A percentile compares a stretch with the other conserved stretches of the same genome.
Evolutionary conservation across 2,113 vertebrate genomes (phyloP).

Genomic region (Zeus faber): DNA sequence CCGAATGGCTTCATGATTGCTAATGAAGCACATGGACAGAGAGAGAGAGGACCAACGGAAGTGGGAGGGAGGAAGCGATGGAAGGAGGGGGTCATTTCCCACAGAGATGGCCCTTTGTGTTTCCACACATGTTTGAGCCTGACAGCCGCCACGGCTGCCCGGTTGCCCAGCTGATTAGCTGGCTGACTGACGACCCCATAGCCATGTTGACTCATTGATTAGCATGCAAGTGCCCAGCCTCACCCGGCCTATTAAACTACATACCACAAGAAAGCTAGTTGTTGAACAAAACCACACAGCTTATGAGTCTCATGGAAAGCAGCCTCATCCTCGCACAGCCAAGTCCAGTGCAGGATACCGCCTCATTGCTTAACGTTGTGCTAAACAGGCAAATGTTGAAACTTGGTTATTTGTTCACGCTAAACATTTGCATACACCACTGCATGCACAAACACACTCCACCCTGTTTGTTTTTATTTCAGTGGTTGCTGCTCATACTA

Average conservation of each 20-base stretch:
- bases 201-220: constrained; percentile 43
- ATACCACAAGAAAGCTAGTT: too few species aligned
- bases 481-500: constrained; percentile 1
- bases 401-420: constrained; percentile 3
- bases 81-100: neutral
- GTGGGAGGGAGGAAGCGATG: constrained; percentile 29
- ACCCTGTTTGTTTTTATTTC: neutral
- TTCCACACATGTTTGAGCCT: constrained; percentile 39
- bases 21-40: constrained; percentile 53
- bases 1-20: constrained; percentile 56
- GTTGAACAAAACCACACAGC: too few species aligned
- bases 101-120: too few species aligned
- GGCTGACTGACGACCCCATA: constrained; percentile 44
- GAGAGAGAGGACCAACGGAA: constrained; percentile 31
- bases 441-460: neutral
- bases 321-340: neutral
- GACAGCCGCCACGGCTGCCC: constrained; percentile 27
- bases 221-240: constrained; percentile 44
- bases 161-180: neutral
- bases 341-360: constrained; percentile 1
- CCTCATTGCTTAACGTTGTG: constrained; percentile 2
- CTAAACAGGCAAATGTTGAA: neutral
- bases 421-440: neutral
- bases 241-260: constrained; percentile 20
- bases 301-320: too few species aligned